Evolutionary conservation across 2,888 invertebrate species (phyloP).

Genomic region (Maniola hyperantus): DNA sequence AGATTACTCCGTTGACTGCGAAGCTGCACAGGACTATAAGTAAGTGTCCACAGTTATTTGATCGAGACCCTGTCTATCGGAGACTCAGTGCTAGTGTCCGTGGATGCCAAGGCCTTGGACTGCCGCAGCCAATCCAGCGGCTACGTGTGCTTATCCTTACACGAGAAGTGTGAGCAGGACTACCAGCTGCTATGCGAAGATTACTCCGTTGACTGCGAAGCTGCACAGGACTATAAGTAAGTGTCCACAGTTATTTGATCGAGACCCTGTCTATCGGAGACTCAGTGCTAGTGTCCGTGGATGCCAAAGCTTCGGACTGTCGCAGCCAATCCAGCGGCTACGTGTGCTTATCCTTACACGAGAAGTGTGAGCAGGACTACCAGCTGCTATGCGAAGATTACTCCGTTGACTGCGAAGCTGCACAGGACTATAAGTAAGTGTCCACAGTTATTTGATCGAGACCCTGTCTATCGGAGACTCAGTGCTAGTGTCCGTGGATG

Average conservation of each 20-base stretch:
- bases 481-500: constrained; percentile 52
- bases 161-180: constrained; percentile 44
- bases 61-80: constrained; percentile 53
- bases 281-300: constrained; percentile 49
- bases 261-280: constrained; percentile 54
- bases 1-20: constrained; percentile 50
- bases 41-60: constrained; percentile 59
- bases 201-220: constrained; percentile 49
- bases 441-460: constrained; percentile 42
- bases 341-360: constrained; percentile 58
- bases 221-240: constrained; percentile 49
- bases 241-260: constrained; percentile 57
- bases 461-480: constrained; percentile 50
- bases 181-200: constrained; percentile 56
- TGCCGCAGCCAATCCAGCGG: constrained; percentile 48
- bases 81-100: constrained; percentile 49
- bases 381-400: constrained; percentile 54
- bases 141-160: constrained; percentile 57
- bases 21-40: constrained; percentile 46
- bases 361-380: constrained; percentile 47
- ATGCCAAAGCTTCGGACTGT: constrained; percentile 46
- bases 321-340: constrained; percentile 46
- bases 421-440: constrained; percentile 51
- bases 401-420: constrained; percentile 47
- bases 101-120: constrained; percentile 46